Evolutionary conservation across 2,113 vertebrate species (phyloP).

Genomic region (Crotophaga sulcirostris): DNA sequence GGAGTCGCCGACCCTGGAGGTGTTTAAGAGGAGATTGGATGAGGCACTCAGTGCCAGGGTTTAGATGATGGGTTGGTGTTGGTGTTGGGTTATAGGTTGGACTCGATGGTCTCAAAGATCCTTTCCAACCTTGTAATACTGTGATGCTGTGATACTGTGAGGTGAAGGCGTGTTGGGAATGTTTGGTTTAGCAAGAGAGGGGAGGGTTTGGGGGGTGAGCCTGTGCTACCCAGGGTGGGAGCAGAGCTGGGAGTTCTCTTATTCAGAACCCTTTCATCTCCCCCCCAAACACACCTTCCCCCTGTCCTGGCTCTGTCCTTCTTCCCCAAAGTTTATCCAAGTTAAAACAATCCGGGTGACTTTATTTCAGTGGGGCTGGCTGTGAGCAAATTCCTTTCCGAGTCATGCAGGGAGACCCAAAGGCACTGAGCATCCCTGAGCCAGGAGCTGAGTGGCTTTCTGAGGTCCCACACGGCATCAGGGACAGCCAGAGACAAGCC

Average conservation of each 20-base stretch:
- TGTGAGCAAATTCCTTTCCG: background rate
- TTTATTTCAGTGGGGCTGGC: background rate
- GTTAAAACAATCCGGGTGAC: background rate
- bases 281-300: fast-evolving
- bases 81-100: no score
- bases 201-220: background rate
- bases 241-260: background rate
- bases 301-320: background rate
- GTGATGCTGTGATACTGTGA: no score
- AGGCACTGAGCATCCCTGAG: background rate
- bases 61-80: no score
- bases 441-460: background rate
- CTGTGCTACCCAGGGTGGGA: background rate
- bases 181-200: background rate
- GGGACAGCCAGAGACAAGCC: background rate
- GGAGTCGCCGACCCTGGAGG: no score
- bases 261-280: background rate
- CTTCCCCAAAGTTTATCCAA: fast-evolving
- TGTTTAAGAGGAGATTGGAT: no score
- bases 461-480: background rate
- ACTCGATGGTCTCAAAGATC: no score
- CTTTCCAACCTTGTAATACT: no score
- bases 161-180: background rate
- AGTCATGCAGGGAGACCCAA: background rate
- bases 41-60: no score